These are phyloP conservation scores for Acipenser ruthenus DNA, from an alignment of 2,797 vertebrate species.

Conservation along the genomic window DNA sequence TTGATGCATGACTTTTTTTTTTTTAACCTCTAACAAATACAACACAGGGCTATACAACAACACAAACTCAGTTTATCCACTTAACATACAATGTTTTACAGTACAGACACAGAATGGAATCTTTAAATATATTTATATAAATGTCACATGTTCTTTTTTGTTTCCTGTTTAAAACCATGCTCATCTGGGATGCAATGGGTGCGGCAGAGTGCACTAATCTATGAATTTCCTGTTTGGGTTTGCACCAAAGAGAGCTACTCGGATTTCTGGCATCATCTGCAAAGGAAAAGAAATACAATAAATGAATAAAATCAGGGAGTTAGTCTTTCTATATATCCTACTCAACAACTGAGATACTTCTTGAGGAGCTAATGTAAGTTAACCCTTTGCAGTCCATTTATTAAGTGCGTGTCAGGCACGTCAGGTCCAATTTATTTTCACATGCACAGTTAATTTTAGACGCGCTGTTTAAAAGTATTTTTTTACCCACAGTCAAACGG, in stretches of 20 bases:
- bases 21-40: neutral
- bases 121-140: slow-evolving; percentile 2
- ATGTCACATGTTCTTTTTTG: neutral
- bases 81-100: slow-evolving; percentile 10
- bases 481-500: too few relatives aligned
- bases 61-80: slow-evolving; percentile 5
- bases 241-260: slow-evolving; percentile 76
- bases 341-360: too few relatives aligned
- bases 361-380: too few relatives aligned
- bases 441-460: too few relatives aligned
- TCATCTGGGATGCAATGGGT: too few relatives aligned
- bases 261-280: slow-evolving; percentile 95
- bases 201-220: slow-evolving; percentile 57
- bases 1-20: neutral
- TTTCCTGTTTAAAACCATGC: too few relatives aligned
- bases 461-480: too few relatives aligned
- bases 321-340: too few relatives aligned
- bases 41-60: slow-evolving; percentile 7
- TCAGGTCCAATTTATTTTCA: too few relatives aligned
- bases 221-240: slow-evolving; percentile 87
- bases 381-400: too few relatives aligned
- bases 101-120: slow-evolving; percentile 3
- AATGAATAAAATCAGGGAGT: too few relatives aligned
- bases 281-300: neutral
- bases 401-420: too few relatives aligned